These are phyloP conservation scores for Coccyzus lansbergi DNA, from an alignment of 2,797 vertebrate genomes.

Conservation along the genomic window DNA sequence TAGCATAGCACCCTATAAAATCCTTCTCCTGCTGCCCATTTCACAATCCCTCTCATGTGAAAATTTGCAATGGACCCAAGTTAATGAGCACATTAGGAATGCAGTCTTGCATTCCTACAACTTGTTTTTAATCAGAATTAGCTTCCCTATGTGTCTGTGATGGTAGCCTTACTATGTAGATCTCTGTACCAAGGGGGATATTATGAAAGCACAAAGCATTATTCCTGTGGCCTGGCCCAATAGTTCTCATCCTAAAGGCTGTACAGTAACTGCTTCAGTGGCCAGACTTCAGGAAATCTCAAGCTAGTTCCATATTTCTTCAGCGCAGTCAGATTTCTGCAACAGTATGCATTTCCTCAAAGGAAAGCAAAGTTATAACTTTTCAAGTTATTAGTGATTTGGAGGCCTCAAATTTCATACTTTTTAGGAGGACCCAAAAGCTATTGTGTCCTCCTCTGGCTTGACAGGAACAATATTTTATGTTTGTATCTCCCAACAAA, in stretches of 20 bases:
- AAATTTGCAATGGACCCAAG: accelerated
- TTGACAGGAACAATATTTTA: background rate
- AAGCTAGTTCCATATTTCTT: background rate
- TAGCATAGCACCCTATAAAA: accelerated
- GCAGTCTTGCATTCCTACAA: accelerated
- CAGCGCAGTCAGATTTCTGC: background rate
- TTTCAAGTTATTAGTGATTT: background rate
- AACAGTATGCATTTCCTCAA: background rate
- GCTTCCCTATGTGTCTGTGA: accelerated
- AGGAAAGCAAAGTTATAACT: background rate
- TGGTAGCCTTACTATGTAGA: background rate
- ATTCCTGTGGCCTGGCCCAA: background rate
- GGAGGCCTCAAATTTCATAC: background rate
- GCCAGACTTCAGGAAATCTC: background rate
- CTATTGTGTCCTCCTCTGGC: background rate
- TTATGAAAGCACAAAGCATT: background rate
- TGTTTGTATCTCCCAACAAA: background rate
- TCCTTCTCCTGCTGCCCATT: background rate
- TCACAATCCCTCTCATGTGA: background rate
- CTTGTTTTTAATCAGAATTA: background rate
- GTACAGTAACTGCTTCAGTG: background rate
- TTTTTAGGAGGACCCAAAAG: background rate
- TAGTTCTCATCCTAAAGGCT: background rate
- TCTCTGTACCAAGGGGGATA: accelerated
- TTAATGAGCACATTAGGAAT: too few species aligned